These are phyloP conservation scores for Gortyna flavago DNA, from an alignment of 2,888 invertebrate genomes.

Conservation along the genomic window DNA sequence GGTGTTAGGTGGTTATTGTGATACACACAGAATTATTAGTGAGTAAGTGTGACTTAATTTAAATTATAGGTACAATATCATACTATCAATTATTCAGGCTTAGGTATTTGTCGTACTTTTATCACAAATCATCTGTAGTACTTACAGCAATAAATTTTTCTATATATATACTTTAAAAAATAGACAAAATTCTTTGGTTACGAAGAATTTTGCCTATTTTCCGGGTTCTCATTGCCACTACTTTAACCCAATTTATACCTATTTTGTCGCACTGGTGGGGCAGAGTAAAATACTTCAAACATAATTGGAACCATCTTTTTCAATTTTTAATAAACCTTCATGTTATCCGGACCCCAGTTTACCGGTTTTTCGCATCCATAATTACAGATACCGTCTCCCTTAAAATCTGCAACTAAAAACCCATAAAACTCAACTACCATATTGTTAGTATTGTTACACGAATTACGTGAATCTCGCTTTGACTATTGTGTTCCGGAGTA, in stretches of 20 bases:
- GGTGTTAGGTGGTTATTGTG: conserved; percentile 17
- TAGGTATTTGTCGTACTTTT: background rate
- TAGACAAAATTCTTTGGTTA: no score
- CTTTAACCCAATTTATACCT: background rate
- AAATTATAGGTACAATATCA: background rate
- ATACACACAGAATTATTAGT: conserved; percentile 7
- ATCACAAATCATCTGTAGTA: background rate
- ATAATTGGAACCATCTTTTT: background rate
- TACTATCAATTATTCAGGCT: background rate
- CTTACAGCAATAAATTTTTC: background rate
- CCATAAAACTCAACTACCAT: conserved; percentile 7
- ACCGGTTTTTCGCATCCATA: background rate
- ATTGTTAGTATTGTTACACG: conserved; percentile 47
- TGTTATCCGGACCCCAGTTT: no score
- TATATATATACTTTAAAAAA: no score
- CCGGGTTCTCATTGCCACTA: background rate
- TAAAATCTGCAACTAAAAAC: conserved; percentile 17
- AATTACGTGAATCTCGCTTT: conserved; percentile 51
- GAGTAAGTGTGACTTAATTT: background rate
- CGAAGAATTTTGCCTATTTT: background rate
- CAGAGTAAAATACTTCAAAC: background rate
- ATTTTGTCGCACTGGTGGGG: background rate
- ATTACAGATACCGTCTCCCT: background rate
- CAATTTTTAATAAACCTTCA: background rate
- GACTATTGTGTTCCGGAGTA: conserved; percentile 51